A percentile compares a stretch with the other conserved stretches of the same genome.
Conservation (phyloP, 2,113 vertebrate species). For the Megalops atlanticus region DNA sequence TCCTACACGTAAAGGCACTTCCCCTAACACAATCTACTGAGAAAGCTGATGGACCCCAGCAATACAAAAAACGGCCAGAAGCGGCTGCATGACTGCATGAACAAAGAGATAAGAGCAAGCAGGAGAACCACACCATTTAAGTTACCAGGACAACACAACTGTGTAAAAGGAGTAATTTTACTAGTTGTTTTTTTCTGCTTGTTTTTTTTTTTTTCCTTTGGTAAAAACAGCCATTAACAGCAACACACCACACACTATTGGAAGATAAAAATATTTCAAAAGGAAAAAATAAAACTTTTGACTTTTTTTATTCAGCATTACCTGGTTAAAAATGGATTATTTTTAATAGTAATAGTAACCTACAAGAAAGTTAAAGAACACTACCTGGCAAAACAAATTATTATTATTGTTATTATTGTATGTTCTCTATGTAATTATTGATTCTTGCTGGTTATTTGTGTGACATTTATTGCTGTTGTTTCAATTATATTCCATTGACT, state of each 20-base stretch:
- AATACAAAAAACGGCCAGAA: not conserved
- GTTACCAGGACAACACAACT: not conserved
- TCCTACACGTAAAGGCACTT: not conserved
- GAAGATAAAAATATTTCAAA: not conserved
- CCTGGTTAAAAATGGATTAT: not conserved
- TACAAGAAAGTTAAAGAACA: not conserved
- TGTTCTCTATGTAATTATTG: constrained; percentile 5
- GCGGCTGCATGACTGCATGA: too few relatives aligned
- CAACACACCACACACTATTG: constrained; percentile 2
- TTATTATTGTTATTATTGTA: not conserved
- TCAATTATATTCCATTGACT: not conserved
- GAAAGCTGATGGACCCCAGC: not conserved
- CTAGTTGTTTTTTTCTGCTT: too few relatives aligned
- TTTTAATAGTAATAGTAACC: not conserved
- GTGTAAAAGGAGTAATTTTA: not conserved
- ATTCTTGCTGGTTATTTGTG: constrained; percentile 1
- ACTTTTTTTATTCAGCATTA: not conserved
- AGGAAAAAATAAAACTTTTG: not conserved
- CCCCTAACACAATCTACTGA: not conserved
- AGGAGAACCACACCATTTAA: not conserved
- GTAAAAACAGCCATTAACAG: not conserved
- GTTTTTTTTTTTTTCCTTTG: too few relatives aligned
- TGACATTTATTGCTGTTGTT: constrained; percentile 3
- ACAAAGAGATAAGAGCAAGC: not conserved
- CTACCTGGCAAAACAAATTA: not conserved